Percentiles rank a stretch among this genome's conserved stretches.
These are phyloP conservation scores for Leptinotarsa rubiginosa DNA, from an alignment of 2,888 invertebrate species.

Conservation along the genomic window DNA sequence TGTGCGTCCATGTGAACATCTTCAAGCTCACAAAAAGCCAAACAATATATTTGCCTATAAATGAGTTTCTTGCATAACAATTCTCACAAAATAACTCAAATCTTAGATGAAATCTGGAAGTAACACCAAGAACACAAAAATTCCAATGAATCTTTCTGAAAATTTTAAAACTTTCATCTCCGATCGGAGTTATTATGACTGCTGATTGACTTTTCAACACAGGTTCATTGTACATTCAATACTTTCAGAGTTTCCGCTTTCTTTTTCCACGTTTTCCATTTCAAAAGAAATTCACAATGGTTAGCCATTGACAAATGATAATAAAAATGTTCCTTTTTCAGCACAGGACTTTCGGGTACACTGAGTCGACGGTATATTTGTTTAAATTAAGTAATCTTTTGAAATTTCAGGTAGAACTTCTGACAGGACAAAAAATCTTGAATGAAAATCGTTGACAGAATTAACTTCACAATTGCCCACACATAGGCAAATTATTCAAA, in stretches of 20 bases:
- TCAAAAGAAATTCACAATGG: too few species aligned
- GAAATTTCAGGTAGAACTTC: too few species aligned
- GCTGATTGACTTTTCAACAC: background rate
- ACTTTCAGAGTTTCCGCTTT: background rate
- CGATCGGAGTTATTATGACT: background rate
- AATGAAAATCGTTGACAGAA: conserved; percentile 11
- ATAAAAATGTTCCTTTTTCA: too few species aligned
- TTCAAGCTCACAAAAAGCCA: background rate
- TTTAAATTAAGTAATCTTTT: too few species aligned
- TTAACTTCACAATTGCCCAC: background rate
- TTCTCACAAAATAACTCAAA: background rate
- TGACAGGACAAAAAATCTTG: too few species aligned
- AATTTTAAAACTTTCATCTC: background rate
- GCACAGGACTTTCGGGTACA: too few species aligned
- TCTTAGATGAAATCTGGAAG: too few species aligned
- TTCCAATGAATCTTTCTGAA: background rate
- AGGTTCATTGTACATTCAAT: background rate
- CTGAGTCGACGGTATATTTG: too few species aligned
- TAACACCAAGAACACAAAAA: too few species aligned
- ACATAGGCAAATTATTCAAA: background rate
- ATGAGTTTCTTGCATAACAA: background rate
- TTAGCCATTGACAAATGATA: too few species aligned
- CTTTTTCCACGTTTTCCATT: background rate
- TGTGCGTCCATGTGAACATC: background rate
- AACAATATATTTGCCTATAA: background rate